Evolutionary conservation across 2,113 vertebrate species (phyloP).

Genomic region (Mormyrus lacerda): DNA sequence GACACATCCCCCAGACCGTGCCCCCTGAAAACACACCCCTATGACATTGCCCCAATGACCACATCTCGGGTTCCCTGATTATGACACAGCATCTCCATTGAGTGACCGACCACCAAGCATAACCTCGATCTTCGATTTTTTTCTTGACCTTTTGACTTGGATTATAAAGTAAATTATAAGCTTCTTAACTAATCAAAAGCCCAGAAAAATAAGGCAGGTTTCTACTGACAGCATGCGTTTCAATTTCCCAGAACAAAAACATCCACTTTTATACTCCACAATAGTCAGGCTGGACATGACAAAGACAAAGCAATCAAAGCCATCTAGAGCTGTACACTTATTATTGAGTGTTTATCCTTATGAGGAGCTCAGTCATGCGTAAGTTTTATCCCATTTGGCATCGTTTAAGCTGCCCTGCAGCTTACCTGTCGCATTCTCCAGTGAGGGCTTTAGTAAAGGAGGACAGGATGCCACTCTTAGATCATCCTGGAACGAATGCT

Average conservation of each 20-base stretch:
- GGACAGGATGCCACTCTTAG: background rate
- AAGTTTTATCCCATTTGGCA: background rate
- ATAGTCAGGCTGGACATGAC: background rate
- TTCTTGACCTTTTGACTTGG: background rate
- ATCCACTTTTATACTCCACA: background rate
- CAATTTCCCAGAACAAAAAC: background rate
- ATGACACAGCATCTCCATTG: background rate
- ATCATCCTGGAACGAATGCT: background rate
- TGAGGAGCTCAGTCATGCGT: background rate
- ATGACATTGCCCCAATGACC: background rate
- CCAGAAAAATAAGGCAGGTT: background rate
- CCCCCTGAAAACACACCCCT: background rate
- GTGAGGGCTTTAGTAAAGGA: background rate
- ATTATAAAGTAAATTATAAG: background rate
- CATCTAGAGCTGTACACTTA: background rate
- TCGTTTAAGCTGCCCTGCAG: background rate
- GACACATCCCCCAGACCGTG: background rate
- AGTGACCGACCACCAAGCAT: background rate
- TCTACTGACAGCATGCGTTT: background rate
- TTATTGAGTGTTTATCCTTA: background rate
- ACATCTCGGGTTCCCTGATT: background rate
- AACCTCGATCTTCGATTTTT: background rate
- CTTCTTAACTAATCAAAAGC: background rate
- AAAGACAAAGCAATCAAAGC: background rate
- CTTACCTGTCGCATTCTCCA: background rate